Percentiles rank a stretch among this genome's conserved stretches.
Evolutionary conservation across 2,888 invertebrate genomes (phyloP).

Genomic region (Pterostichus niger): DNA sequence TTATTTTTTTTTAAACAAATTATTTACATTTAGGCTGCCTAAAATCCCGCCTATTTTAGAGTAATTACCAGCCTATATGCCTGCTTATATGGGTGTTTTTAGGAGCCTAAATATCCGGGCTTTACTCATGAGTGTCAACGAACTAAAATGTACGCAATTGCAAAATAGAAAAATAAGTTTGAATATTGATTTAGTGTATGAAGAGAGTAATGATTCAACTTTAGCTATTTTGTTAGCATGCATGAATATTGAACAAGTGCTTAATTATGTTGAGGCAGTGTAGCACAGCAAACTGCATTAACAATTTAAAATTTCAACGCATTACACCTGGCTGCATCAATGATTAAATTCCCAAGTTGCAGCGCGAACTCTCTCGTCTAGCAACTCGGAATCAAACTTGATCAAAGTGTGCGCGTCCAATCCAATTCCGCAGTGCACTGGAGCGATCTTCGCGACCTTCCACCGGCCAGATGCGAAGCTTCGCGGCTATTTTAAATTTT

Average conservation of each 20-base stretch:
- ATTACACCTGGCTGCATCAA: constrained; percentile 25
- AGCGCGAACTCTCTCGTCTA: background rate
- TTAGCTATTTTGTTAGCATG: no score
- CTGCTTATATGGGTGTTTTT: no score
- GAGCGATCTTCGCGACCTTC: constrained; percentile 25
- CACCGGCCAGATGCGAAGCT: constrained; percentile 45
- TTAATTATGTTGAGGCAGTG: background rate
- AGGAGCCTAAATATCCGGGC: no score
- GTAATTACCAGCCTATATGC: no score
- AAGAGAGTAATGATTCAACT: no score
- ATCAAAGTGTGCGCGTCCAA: constrained; percentile 5
- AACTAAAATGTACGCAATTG: no score
- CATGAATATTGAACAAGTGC: background rate
- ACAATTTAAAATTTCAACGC: constrained; percentile 11
- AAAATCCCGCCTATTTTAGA: no score
- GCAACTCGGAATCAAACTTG: constrained; percentile 11
- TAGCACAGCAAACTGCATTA: background rate
- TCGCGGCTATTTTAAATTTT: constrained; percentile 58
- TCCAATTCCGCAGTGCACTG: constrained; percentile 10
- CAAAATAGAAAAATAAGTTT: no score
- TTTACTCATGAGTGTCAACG: no score
- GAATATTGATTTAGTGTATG: no score
- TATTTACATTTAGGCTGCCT: no score
- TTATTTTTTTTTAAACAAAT: no score
- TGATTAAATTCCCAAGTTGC: constrained; percentile 13